phyloP scores from a whole-genome alignment of 1,140 invertebrate genomes.

The Drosophila subobscura region DNA sequence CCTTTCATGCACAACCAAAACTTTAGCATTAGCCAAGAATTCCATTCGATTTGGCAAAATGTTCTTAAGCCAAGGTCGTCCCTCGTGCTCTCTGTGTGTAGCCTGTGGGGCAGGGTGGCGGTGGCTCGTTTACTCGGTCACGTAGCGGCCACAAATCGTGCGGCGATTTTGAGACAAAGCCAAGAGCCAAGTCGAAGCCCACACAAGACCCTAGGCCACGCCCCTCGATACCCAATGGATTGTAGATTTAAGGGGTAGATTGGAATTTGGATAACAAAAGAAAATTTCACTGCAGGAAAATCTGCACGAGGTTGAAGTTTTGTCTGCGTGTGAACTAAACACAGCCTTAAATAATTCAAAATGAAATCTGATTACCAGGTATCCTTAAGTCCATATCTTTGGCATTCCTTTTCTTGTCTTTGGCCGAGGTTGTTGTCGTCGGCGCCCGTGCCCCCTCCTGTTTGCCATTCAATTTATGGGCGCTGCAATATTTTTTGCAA shows the following conservation, averaged over 20 bases:
- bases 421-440: conserved; percentile 21
- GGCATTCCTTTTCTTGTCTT: conserved; percentile 15
- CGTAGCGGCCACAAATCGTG: conserved; percentile 73
- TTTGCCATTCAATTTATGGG: conserved; percentile 74
- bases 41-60: conserved; percentile 19
- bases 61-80: conserved; percentile 50
- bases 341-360: too few relatives aligned
- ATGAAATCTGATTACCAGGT: neutral
- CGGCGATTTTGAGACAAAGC: conserved; percentile 68
- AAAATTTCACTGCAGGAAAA: too few relatives aligned
- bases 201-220: conserved; percentile 23
- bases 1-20: conserved; percentile 4
- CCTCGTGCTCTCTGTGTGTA: neutral
- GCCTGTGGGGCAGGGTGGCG: conserved; percentile 21
- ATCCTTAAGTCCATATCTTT: conserved; percentile 4
- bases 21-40: conserved; percentile 18
- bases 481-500: conserved; percentile 81
- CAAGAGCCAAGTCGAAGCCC: conserved; percentile 34
- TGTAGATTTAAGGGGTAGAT: too few relatives aligned
- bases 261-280: too few relatives aligned
- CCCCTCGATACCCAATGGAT: conserved; percentile 5
- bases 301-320: too few relatives aligned
- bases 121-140: conserved; percentile 51
- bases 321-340: too few relatives aligned
- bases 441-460: conserved; percentile 42